These are phyloP conservation scores for Ciconia maguari DNA, from an alignment of 2,113 vertebrate genomes.

Conservation along the genomic window DNA sequence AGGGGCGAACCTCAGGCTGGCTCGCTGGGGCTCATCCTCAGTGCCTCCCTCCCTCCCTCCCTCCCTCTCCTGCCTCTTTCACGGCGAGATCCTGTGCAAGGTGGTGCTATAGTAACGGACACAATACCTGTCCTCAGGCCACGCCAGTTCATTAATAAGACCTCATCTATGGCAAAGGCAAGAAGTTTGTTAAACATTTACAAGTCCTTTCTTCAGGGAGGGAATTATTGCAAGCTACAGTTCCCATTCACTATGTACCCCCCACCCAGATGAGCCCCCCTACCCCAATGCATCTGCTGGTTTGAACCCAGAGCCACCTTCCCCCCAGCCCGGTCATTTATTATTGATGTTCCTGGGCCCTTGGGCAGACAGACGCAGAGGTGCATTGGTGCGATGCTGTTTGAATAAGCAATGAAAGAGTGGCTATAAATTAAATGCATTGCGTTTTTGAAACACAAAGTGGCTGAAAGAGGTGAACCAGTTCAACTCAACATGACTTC, in stretches of 20 bases:
- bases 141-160: conserved; percentile 58
- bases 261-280: fast-evolving
- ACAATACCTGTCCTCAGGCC: conserved; percentile 71
- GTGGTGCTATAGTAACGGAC: conserved; percentile 76
- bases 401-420: neutral
- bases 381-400: fast-evolving
- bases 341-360: neutral
- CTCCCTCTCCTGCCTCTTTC: conserved; percentile 32
- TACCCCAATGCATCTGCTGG: neutral
- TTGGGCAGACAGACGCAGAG: neutral
- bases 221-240: neutral
- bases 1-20: neutral
- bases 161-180: conserved; percentile 33
- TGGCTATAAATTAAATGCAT: neutral
- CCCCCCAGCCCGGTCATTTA: neutral
- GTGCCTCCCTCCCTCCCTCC: neutral
- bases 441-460: neutral
- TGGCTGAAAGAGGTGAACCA: neutral
- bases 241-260: neutral
- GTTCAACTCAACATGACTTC: neutral
- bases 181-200: conserved; percentile 76
- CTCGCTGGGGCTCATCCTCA: conserved; percentile 31
- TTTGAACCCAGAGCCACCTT: neutral
- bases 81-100: conserved; percentile 44
- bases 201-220: neutral